Conservation (phyloP, 2,797 vertebrate genomes). For the Crocidura indochinensis region DNA sequence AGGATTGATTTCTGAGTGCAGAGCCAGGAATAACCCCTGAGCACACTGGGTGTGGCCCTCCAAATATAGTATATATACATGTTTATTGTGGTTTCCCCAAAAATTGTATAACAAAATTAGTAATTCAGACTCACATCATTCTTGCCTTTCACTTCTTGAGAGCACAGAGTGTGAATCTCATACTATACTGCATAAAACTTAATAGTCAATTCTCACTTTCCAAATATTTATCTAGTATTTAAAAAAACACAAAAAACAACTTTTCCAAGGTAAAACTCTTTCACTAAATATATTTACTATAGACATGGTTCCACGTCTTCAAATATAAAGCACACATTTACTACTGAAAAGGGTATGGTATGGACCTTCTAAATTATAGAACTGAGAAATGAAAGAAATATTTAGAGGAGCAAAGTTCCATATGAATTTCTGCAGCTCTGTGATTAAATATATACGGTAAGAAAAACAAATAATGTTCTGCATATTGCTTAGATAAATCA, state of each 20-base stretch:
- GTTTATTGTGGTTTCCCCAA: not conserved
- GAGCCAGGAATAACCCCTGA: too few relatives aligned
- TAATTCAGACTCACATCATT: not conserved
- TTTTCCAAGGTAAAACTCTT: constrained; percentile 6
- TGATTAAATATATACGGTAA: too few relatives aligned
- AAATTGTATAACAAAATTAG: not conserved
- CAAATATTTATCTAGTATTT: not conserved
- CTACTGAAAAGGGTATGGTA: too few relatives aligned
- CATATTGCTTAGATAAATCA: too few relatives aligned
- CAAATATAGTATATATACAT: too few relatives aligned
- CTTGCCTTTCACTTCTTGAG: not conserved
- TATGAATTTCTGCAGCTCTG: too few relatives aligned
- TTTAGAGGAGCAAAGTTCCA: too few relatives aligned
- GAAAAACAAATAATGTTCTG: too few relatives aligned
- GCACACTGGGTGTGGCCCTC: too few relatives aligned
- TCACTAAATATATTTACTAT: not conserved
- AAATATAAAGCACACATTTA: constrained; percentile 11
- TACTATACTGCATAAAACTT: not conserved
- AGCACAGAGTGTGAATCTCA: not conserved
- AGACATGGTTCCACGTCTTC: constrained; percentile 15
- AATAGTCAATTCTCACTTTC: not conserved
- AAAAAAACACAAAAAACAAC: not conserved
- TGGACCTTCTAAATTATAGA: too few relatives aligned
- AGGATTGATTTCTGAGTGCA: too few relatives aligned
- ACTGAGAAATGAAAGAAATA: too few relatives aligned